These are phyloP conservation scores for Phrynosoma blainvillii DNA, from an alignment of 2,113 vertebrate genomes.

Conservation along the genomic window DNA sequence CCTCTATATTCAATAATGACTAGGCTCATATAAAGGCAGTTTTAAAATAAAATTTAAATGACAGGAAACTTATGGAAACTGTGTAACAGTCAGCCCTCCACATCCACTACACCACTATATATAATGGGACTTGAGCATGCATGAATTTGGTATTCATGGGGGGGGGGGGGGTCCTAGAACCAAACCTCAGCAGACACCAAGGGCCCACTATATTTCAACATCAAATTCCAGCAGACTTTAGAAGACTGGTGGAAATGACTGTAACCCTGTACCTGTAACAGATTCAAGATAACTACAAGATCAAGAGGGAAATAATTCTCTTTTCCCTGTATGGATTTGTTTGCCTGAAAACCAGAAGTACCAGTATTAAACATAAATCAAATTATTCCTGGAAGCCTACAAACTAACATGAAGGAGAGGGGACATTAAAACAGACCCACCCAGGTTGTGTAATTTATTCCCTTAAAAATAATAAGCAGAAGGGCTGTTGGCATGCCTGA, in stretches of 20 bases:
- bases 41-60: neutral
- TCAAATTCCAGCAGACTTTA: slow-evolving; percentile 8
- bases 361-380: slow-evolving; percentile 22
- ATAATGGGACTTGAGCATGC: too few species aligned
- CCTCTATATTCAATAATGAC: neutral
- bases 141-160: too few species aligned
- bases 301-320: neutral
- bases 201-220: neutral
- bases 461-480: slow-evolving; percentile 68
- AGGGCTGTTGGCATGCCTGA: slow-evolving; percentile 63
- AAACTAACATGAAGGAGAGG: slow-evolving; percentile 3
- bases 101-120: too few species aligned
- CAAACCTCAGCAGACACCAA: too few species aligned
- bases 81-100: too few species aligned
- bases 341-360: slow-evolving; percentile 25
- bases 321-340: slow-evolving; percentile 1
- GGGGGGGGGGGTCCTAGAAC: too few species aligned
- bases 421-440: slow-evolving; percentile 6
- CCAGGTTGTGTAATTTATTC: slow-evolving; percentile 60
- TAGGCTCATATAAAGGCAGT: neutral
- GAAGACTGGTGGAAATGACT: neutral
- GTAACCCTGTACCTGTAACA: neutral
- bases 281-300: neutral
- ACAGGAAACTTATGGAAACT: neutral
- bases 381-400: slow-evolving; percentile 23